Conservation (phyloP, 2,797 vertebrate genomes). For the Gastrophryne carolinensis region DNA sequence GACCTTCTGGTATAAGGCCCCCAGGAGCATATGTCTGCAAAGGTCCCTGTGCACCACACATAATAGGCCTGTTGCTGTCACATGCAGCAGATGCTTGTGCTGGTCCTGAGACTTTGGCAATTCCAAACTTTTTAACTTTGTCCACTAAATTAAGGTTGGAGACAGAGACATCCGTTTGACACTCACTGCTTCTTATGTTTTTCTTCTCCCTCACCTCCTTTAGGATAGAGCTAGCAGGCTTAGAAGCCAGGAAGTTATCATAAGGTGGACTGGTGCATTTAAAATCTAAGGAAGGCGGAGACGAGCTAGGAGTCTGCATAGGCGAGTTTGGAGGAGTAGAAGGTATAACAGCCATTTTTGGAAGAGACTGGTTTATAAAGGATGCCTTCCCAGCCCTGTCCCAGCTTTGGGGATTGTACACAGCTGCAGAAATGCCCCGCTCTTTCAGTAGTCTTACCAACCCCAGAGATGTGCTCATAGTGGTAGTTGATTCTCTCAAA, state of each 20-base stretch:
- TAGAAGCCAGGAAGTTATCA: constrained; percentile 92
- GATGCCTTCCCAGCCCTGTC: constrained; percentile 74
- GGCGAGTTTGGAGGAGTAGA: constrained; percentile 90
- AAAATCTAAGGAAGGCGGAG: constrained; percentile 80
- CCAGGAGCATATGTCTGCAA: constrained; percentile 76
- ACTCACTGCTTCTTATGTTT: constrained; percentile 71
- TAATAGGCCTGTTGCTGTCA: constrained; percentile 74
- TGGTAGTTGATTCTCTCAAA: constrained; percentile 89
- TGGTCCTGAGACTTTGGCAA: constrained; percentile 73
- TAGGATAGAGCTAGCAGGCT: constrained; percentile 92
- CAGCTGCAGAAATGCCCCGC: constrained; percentile 86
- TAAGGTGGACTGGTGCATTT: constrained; percentile 83
- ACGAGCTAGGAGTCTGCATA: constrained; percentile 72
- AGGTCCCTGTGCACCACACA: constrained; percentile 78
- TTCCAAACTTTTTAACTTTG: constrained; percentile 89
- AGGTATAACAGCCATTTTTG: constrained; percentile 74
- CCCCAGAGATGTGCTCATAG: constrained; percentile 93
- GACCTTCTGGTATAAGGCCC: constrained; percentile 64
- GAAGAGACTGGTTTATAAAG: constrained; percentile 71
- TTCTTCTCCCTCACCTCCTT: constrained; percentile 87
- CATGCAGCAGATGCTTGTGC: constrained; percentile 57
- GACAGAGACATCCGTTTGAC: constrained; percentile 85
- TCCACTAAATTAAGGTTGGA: constrained; percentile 91
- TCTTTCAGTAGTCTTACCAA: constrained; percentile 91
- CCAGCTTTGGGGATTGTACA: constrained; percentile 91